Base-by-base conservation (phyloP, 2,113 vertebrate genomes). In the Symphodus melops region DNA sequence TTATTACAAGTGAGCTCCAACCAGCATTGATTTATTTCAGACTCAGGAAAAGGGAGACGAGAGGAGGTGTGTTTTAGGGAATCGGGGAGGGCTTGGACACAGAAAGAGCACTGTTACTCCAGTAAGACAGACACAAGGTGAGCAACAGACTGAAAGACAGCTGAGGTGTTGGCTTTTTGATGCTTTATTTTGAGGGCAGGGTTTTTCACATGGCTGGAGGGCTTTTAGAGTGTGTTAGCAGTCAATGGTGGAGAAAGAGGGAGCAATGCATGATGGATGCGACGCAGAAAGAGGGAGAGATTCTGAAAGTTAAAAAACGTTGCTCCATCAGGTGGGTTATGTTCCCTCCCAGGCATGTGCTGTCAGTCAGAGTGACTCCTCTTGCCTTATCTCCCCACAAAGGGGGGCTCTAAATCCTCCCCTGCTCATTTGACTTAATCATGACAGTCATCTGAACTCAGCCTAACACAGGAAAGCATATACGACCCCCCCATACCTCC, bases 1-100 rank as follows among this genome's bases (percentile, higher is more conserved):
- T 99, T 98, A 99, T 98, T 95, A 94, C 93, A 94, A 96, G 93
- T 95, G 95, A 96, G 96, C 95, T 96, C 96, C 96, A 95, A 97
- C 94, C 93, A 96, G 94, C 94, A 94, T 95, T 98, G 96, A 99
- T 99, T 99, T 99, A 99, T 99, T 97, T 97, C 93, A 94, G 95
- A 93, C 94, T 94, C 92, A 91, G 79, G 87, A 83, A 91, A 90
- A 81, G 68, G 88, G 77, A 86, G 82, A 81, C 83, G 64, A 72
- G 95, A 81, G 82, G 74, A 85, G 72, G 75, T 77, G 86, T 82
- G 81, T 84, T 85, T 78, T 52, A 84, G 73, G 57, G 74, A 54
- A 63, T 61, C 92, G 92, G 92, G 92, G 93, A 41, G 49, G 19
- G 48, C 25, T 16, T 92, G 77, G 63, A 93, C 95, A 96, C 95